Base-by-base conservation (phyloP, 2,888 invertebrate species). In the Steinernema hermaphroditum region DNA sequence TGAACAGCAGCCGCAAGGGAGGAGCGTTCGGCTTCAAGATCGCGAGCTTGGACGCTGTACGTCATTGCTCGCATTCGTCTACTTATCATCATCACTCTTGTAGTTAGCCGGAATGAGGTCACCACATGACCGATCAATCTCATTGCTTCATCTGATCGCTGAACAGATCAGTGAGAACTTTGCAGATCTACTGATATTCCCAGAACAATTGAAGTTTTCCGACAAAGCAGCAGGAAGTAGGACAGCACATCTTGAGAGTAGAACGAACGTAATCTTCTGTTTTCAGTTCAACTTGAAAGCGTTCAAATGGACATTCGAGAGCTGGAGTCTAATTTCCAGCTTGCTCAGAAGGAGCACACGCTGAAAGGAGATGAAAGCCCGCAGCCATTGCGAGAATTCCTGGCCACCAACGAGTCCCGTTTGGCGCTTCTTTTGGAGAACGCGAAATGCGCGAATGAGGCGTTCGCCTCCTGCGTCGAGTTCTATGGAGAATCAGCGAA, bases 21-120 rank as follows among this genome's bases (percentile, higher is more conserved):
- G 96, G 96, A 0, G 97, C 95, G 0, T 98, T 98, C 87, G 98
- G 98, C 6, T 99, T 99, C 87, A 96, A 96, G 87, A 89, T 99
- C 76, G 77, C 83, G 16, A 82, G 80, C 22, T 74, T 99, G 79
- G 98, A 98, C 86, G 93, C 94, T 85, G 89, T 90, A 81, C 82
- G 80, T 72, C 57, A 14, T 19, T n/a, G n/a, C n/a, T 9, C 22
- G n/a, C 24, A 43, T 29, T 37, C 27, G n/a, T 1, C 71, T 49
- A 24, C 19, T 32, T n/a, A 34, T 19, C 9, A 29, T 2, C 2
- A 8, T 6, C 8, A 12, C 62, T 68, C 22, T 82, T 69, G n/a
- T 81, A 89, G 89, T 88, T 98, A 57, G 90, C 94, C 87, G 97
- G 97, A 86, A 94, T 96, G 0, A 98, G 97, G 89, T 93, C 96